A percentile compares a stretch with the other conserved stretches of the same genome.
These are phyloP conservation scores for Leucoma salicis DNA, from an alignment of 2,888 invertebrate species.

Conservation along the genomic window DNA sequence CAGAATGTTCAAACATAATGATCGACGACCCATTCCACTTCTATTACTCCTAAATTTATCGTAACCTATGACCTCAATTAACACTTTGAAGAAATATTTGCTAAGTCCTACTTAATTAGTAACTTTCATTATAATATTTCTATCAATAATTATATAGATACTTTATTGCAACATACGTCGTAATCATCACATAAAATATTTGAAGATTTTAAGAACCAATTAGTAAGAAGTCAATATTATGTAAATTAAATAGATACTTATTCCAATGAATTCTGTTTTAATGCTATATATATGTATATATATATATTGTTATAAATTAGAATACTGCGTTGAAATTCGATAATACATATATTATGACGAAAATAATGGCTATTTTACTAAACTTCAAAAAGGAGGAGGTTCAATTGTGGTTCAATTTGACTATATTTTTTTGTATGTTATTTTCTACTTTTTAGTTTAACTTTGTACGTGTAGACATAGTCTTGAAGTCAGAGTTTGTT, in stretches of 20 bases:
- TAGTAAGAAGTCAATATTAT: constrained; percentile 40
- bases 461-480: too few relatives aligned
- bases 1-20: constrained; percentile 47
- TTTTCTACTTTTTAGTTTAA: too few relatives aligned
- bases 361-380: too few relatives aligned
- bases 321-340: too few relatives aligned
- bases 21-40: constrained; percentile 53
- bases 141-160: constrained; percentile 35
- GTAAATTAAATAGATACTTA: not conserved
- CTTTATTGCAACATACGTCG: constrained; percentile 28
- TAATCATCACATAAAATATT: constrained; percentile 25
- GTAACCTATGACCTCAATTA: constrained; percentile 55
- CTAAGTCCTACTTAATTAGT: constrained; percentile 46
- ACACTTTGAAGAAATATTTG: constrained; percentile 51
- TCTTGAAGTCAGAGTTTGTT: too few relatives aligned
- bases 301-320: too few relatives aligned
- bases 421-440: too few relatives aligned
- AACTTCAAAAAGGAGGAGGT: too few relatives aligned
- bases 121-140: constrained; percentile 30
- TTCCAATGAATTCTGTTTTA: not conserved
- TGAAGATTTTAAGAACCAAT: constrained; percentile 25
- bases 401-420: too few relatives aligned
- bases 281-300: too few relatives aligned
- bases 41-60: constrained; percentile 44
- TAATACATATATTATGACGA: too few relatives aligned